Conservation (phyloP, 2,797 vertebrate genomes). For the Eremophila alpestris region DNA sequence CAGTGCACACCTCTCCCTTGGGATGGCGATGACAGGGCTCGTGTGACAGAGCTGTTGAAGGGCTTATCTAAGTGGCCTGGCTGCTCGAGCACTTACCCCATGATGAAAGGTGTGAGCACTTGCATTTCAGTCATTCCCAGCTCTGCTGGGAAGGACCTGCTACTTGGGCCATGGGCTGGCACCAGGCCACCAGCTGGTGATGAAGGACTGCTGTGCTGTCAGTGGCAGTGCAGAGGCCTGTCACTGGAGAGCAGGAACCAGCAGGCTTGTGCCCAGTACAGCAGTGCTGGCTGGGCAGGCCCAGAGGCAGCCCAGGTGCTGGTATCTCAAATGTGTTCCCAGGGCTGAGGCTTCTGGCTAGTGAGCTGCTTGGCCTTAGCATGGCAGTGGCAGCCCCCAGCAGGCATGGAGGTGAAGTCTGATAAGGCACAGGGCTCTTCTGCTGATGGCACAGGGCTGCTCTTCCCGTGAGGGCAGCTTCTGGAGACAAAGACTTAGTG, state of each 20-base stretch:
- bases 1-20: not conserved
- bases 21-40: not conserved
- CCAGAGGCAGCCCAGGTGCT: not conserved
- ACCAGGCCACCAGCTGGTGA: not conserved
- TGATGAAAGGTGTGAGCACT: not conserved
- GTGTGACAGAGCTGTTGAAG: not conserved
- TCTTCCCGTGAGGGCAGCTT: not conserved
- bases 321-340: not conserved
- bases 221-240: rapidly evolving
- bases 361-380: not conserved
- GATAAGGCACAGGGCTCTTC: not conserved
- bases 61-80: not conserved
- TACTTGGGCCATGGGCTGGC: rapidly evolving
- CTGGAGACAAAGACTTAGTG: not conserved
- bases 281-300: not conserved
- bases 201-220: rapidly evolving
- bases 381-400: not conserved
- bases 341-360: not conserved
- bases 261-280: not conserved
- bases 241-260: not conserved
- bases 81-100: rapidly evolving
- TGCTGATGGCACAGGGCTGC: not conserved
- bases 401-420: rapidly evolving
- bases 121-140: not conserved
- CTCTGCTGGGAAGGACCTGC: rapidly evolving